Base-by-base conservation (phyloP, 2,113 vertebrate species). In the Hippocampus mohnikei region DNA sequence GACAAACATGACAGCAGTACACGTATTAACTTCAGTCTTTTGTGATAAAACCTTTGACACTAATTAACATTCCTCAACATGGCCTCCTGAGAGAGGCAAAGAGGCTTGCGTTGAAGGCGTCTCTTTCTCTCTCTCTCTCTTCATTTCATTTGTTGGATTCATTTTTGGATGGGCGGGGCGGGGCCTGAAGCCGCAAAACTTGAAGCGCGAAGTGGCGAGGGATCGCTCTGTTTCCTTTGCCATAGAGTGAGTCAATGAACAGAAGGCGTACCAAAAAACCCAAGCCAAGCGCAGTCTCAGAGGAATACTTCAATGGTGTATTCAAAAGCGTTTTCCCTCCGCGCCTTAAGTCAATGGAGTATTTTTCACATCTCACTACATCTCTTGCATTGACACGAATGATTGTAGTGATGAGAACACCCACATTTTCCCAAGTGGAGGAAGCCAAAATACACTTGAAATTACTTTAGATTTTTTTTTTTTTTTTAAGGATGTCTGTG, bases 301-400 rank as follows among this genome's bases (percentile, higher is more conserved):
- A 63, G 68, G 76, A 79, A 74, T 65, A 77, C 59, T 66, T 78
- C 40, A 56, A 40, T 66, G 61, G 64, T 81, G 78, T 58, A 68
- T 72, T 69, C 69, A n/a, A 37, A 56, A 58, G 50, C 56, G 15
- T 75, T 67, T 41, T 78, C 60, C 69, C 68, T 65, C 62, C 21
- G 27, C 37, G 42, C 48, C 66, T 71, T 67, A 74, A 59, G 73
- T 69, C 16, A 42, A 5, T 33, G 16, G 65, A 70, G 53, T 58
- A 2, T 27, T 73, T 56, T 59, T 71, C 61, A 40, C 52, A 61
- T 70, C 27, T 9, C 41, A 44, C 15, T 23, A 2, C 48, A n/a
- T 72, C 8, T 37, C 46, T 65, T n/a, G 65, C 25, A 52, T 63
- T 15, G 46, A 18, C 58, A 67, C n/a, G 13, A 29, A 60, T 61